Conservation (phyloP, 2,113 vertebrate species). For the Noctilio leporinus region DNA sequence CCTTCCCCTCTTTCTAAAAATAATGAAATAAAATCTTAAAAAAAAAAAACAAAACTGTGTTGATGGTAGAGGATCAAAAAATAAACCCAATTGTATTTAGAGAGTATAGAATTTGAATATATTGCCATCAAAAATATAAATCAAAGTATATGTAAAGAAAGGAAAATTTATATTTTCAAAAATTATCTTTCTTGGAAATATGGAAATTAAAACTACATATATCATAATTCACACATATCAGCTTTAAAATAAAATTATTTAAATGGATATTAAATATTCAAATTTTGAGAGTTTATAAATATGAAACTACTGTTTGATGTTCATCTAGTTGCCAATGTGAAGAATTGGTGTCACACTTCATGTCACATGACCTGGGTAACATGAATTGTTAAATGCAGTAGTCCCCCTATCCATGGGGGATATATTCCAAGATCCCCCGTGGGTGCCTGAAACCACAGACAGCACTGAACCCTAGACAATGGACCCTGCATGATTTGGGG, state of each 20-base stretch:
- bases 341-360: not conserved
- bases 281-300: not conserved
- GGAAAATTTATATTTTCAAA: not conserved
- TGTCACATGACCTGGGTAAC: not conserved
- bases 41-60: too few species aligned
- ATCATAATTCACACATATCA: not conserved
- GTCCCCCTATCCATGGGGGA: not conserved
- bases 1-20: too few species aligned
- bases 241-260: constrained; percentile 3
- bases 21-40: too few species aligned
- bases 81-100: not conserved
- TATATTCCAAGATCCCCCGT: not conserved
- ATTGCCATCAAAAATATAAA: not conserved
- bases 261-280: not conserved
- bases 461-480: too few species aligned
- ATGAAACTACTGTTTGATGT: not conserved
- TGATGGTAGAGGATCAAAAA: constrained; percentile 13
- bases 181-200: not conserved
- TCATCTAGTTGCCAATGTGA: not conserved
- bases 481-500: not conserved
- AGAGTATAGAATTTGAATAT: not conserved
- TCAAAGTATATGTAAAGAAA: not conserved
- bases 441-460: not conserved
- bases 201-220: not conserved
- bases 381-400: not conserved